phyloP scores from a whole-genome alignment of 1,140 invertebrate species.

The Heterodera schachtii region DNA sequence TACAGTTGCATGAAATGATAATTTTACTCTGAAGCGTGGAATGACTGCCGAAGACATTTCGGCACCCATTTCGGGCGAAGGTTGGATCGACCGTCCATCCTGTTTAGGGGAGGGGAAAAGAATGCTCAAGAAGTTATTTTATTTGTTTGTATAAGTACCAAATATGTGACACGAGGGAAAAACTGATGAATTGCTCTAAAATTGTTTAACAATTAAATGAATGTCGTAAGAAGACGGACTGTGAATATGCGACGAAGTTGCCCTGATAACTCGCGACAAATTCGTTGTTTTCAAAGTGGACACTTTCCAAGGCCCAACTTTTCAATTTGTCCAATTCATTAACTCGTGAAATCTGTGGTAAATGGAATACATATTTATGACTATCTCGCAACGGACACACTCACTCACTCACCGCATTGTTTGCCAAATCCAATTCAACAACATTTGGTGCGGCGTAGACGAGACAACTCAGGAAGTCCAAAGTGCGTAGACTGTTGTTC shows the following conservation, averaged over 20 bases:
- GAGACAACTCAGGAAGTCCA: slow-evolving; percentile 36
- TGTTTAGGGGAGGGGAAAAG: neutral
- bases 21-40: slow-evolving; percentile 5
- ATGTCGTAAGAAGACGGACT: neutral
- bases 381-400: no score
- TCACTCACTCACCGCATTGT: slow-evolving; percentile 37
- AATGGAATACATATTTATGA: neutral
- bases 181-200: slow-evolving; percentile 44
- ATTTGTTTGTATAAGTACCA: slow-evolving; percentile 29
- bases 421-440: slow-evolving; percentile 43
- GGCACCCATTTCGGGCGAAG: neutral
- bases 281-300: slow-evolving; percentile 49
- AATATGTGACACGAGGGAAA: slow-evolving; percentile 47
- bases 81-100: slow-evolving; percentile 5
- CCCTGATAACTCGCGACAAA: neutral
- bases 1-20: neutral
- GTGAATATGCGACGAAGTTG: slow-evolving; percentile 21
- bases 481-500: slow-evolving; percentile 37
- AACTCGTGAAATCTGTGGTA: slow-evolving; percentile 38
- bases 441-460: slow-evolving; percentile 42
- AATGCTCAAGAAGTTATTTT: neutral
- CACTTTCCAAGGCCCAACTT: slow-evolving; percentile 39
- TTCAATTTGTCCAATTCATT: slow-evolving; percentile 36
- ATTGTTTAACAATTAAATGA: neutral
- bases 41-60: neutral